Evolutionary conservation across 2,113 vertebrate genomes (phyloP), one percentile per base, ranked within the genome.

Genomic region (Panthera uncia): DNA sequence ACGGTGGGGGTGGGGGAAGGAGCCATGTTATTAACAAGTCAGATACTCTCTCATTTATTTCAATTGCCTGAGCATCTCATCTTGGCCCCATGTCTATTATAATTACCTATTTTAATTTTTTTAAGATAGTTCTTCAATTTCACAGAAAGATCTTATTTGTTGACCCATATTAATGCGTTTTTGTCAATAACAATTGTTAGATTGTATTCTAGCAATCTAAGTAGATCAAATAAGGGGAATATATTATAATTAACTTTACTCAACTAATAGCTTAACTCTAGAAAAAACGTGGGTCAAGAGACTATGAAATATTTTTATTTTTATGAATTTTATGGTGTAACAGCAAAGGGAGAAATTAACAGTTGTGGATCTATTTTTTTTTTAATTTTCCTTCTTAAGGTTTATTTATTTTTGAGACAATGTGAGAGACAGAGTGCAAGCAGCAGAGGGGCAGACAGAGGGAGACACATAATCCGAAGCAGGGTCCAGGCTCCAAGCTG

Each of bases 61-160:
- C 18, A 81, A 4, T 14, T 81, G 25, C 48, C 57, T 86, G 7
- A 95, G 25, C 6, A 48, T 16, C 76, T 6, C 25, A 73, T 87
- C 10, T 89, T 94, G 41, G 21, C 4, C 25, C 57, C 74, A 27
- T 14, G 1, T 66, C 55, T 78, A 74, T 38, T 41, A 57, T 52
- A 92, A 94, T 76, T 96, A 76, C 19, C n/a, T 18, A 55, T 23
- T 84, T 85, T 79, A 74, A 2, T 78, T 85, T 74, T 71, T 71
- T 89, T 84, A 89, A 84, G 29, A 36, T n/a, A 74, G 65, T 11
- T 69, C 27, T 94, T 92, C 57, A 95, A 93, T 93, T 79, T 93
- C 25, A 69, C 36, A 65, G 31, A 92, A 97, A 90, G 13, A 36
- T 83, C 41, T 93, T 71, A 83, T 87, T 84, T 91, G 45, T 45